Conservation (phyloP, 2,888 invertebrate genomes). For the Agrochola litura region DNA sequence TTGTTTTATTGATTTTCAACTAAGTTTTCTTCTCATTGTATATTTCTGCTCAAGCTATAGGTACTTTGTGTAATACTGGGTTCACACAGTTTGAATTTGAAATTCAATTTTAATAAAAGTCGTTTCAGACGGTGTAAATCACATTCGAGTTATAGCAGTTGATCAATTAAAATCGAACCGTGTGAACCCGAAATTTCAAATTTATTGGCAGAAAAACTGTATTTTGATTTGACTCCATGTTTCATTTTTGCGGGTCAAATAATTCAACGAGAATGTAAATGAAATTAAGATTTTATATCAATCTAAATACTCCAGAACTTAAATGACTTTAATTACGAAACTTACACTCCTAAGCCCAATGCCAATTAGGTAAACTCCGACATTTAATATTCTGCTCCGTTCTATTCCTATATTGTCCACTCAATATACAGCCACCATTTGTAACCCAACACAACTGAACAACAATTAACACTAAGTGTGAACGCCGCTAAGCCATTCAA, state of each 20-base stretch:
- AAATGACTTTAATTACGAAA: not conserved
- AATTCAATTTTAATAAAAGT: no score
- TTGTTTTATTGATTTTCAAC: not conserved
- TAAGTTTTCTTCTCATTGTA: not conserved
- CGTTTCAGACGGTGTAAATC: no score
- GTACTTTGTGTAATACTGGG: not conserved
- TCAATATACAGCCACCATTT: not conserved
- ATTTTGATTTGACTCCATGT: not conserved
- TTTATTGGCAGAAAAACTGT: not conserved
- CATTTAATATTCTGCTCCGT: constrained; percentile 19
- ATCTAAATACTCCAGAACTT: not conserved
- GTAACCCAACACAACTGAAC: constrained; percentile 7
- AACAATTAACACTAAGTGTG: constrained; percentile 55
- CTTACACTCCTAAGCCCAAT: not conserved
- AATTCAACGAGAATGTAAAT: not conserved
- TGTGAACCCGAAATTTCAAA: not conserved
- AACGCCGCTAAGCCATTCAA: constrained; percentile 60
- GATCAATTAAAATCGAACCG: no score
- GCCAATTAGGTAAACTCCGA: not conserved
- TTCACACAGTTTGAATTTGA: no score
- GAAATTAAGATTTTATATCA: not conserved
- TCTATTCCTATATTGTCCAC: not conserved
- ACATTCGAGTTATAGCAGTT: no score
- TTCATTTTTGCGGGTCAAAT: not conserved
- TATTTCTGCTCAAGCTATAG: not conserved